phyloP scores from a whole-genome alignment of 2,888 invertebrate genomes.

The Drosophila paranaensis region DNA sequence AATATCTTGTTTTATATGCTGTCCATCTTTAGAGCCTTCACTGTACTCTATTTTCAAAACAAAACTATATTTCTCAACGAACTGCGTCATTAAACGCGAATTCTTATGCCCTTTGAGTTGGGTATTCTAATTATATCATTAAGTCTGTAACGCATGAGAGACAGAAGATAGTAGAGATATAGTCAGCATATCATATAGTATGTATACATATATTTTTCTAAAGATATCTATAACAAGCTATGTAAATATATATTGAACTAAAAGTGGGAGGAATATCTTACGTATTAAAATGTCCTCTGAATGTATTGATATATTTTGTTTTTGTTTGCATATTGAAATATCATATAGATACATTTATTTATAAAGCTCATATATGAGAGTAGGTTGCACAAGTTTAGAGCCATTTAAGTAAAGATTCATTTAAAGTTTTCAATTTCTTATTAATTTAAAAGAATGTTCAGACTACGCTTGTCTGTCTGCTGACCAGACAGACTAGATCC shows the following conservation, averaged over 20 bases:
- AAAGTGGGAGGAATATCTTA: too few species aligned
- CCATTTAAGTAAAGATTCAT: neutral
- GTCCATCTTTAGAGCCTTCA: neutral
- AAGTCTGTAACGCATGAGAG: neutral
- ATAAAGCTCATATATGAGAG: neutral
- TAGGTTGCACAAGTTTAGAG: neutral
- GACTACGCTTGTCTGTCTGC: neutral
- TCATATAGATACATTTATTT: neutral
- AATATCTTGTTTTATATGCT: neutral
- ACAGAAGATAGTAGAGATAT: neutral
- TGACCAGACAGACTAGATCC: too few species aligned
- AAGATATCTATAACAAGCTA: neutral
- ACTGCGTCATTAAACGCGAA: neutral
- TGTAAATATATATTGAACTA: neutral
- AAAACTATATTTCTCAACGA: slow-evolving; percentile 5
- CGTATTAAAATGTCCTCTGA: too few species aligned
- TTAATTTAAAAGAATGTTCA: neutral
- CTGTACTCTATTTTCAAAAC: slow-evolving; percentile 1
- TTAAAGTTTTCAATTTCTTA: too few species aligned
- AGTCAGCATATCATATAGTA: neutral
- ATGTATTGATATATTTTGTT: too few species aligned
- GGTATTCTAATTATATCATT: neutral
- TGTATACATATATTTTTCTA: neutral
- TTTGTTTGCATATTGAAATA: neutral
- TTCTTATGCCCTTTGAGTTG: neutral